Conservation (phyloP, 2,888 invertebrate genomes). For the Caenorhabditis zanzibari region DNA sequence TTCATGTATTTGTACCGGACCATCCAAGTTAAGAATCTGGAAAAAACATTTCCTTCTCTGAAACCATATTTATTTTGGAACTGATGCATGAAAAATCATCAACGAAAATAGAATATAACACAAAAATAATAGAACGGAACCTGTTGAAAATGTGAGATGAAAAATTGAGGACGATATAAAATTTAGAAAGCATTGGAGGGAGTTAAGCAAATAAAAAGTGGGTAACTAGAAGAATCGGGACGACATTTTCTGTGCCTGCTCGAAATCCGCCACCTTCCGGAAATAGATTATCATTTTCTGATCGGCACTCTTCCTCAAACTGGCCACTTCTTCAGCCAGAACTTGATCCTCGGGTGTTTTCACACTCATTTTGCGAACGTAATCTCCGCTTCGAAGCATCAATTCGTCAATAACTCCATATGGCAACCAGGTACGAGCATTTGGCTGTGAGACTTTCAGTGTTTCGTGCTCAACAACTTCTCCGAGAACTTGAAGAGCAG, state of each 20-base stretch:
- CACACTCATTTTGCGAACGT: conserved; percentile 10
- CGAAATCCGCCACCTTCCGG: conserved; percentile 37
- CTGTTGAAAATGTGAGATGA: conserved; percentile 46
- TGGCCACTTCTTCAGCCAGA: conserved; percentile 28
- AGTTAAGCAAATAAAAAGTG: not conserved
- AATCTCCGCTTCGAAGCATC: conserved; percentile 48
- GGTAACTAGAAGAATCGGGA: conserved; percentile 15
- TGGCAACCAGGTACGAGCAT: conserved; percentile 57
- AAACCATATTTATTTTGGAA: conserved; percentile 8
- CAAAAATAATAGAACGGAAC: conserved; percentile 1
- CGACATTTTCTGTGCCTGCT: conserved; percentile 49
- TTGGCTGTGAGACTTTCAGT: conserved; percentile 27
- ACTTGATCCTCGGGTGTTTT: conserved; percentile 33
- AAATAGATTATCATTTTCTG: conserved; percentile 53
- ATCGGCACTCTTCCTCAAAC: conserved; percentile 36
- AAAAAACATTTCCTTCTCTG: not conserved
- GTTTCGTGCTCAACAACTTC: conserved; percentile 64
- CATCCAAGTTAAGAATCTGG: not conserved
- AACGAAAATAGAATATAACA: conserved; percentile 37
- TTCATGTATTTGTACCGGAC: not conserved
- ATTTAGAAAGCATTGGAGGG: conserved; percentile 8
- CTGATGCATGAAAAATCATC: conserved; percentile 14
- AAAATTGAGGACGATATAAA: conserved; percentile 25
- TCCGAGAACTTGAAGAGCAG: conserved; percentile 67
- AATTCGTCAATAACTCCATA: conserved; percentile 66